phyloP scores from a whole-genome alignment of 2,113 vertebrate species.

The Clarias macrocephalus region DNA sequence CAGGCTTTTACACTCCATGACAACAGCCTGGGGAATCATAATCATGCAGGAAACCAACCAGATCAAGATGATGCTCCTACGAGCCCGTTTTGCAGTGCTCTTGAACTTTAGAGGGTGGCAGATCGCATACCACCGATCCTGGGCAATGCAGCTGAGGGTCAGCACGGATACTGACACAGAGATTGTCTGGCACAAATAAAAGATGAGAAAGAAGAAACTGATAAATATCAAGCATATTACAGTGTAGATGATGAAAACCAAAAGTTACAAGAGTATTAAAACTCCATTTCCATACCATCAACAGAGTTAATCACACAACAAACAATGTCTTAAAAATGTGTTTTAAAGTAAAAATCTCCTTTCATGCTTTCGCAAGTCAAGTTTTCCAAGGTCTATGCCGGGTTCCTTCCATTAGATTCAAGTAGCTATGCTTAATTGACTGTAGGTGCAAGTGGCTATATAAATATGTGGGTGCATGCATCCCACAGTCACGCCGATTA shows the following conservation, averaged over 20 bases:
- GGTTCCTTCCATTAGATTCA: background rate
- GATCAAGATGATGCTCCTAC: constrained; percentile 90
- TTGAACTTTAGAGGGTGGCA: constrained; percentile 98
- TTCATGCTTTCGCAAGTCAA: background rate
- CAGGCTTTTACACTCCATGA: constrained; percentile 92
- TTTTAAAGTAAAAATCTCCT: background rate
- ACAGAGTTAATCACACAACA: background rate
- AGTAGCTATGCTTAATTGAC: background rate
- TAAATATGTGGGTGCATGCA: background rate
- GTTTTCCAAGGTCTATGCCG: background rate
- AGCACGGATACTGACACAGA: constrained; percentile 95
- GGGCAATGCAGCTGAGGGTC: constrained; percentile 93
- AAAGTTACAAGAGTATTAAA: background rate
- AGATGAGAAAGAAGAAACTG: background rate
- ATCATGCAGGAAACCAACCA: constrained; percentile 93
- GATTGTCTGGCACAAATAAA: constrained; percentile 78
- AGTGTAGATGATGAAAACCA: background rate
- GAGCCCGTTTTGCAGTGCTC: constrained; percentile 91
- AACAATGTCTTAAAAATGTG: background rate
- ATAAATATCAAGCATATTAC: background rate
- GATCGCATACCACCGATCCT: constrained; percentile 98
- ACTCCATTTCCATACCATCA: background rate
- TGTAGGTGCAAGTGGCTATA: background rate
- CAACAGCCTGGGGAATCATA: constrained; percentile 95
- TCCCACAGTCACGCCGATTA: too few species aligned